A percentile compares a stretch with the other conserved stretches of the same genome.
Evolutionary conservation across 1,140 invertebrate species (phyloP).

Genomic region (Bursaphelenchus mucronatus): DNA sequence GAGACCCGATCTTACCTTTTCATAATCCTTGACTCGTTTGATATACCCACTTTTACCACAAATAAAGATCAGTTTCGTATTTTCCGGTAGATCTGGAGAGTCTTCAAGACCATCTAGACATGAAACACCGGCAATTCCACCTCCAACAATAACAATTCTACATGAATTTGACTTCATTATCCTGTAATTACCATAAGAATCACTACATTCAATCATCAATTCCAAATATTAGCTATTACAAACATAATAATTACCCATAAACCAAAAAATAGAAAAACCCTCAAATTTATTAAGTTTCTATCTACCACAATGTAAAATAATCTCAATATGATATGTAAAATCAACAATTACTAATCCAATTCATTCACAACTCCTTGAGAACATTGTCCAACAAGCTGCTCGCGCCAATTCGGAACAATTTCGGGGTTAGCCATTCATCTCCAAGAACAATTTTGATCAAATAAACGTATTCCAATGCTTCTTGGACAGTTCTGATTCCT

Average conservation of each 20-base stretch:
- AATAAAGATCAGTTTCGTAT: constrained; percentile 7
- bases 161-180: background rate
- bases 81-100: background rate
- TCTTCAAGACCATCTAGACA: constrained; percentile 19
- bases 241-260: no score
- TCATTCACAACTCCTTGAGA: constrained; percentile 62
- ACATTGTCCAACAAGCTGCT: constrained; percentile 74
- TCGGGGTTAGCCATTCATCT: constrained; percentile 75
- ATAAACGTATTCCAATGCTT: constrained; percentile 80
- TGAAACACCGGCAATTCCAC: constrained; percentile 22
- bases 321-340: no score
- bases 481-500: constrained; percentile 79
- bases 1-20: background rate
- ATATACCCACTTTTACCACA: constrained; percentile 19
- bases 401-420: constrained; percentile 88
- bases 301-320: no score
- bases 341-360: background rate
- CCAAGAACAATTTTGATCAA: constrained; percentile 81
- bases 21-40: constrained; percentile 13
- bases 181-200: no score
- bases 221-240: no score
- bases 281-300: no score
- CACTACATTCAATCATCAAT: no score
- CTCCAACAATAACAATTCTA: constrained; percentile 15
- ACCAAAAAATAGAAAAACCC: no score